phyloP scores from a whole-genome alignment of 2,888 invertebrate genomes.

The Petrolisthes cinctipes region DNA sequence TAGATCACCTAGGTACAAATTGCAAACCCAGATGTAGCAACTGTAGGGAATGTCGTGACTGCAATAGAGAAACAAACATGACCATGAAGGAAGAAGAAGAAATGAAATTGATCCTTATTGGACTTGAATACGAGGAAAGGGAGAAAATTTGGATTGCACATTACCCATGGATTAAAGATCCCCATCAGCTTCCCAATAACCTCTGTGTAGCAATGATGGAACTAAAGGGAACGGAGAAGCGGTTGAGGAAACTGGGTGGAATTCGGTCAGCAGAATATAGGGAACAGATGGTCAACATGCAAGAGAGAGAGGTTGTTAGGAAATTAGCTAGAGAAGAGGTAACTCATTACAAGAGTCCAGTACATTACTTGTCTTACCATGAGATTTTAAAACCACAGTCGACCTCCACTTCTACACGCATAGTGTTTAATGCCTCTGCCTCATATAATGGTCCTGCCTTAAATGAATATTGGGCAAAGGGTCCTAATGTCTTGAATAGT shows the following conservation, averaged over 20 bases:
- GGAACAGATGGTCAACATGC: constrained; percentile 22
- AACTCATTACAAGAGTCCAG: constrained; percentile 8
- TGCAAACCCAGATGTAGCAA: constrained; percentile 3
- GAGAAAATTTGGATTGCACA: constrained; percentile 12
- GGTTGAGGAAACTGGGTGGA: constrained; percentile 15
- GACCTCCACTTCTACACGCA: constrained; percentile 25
- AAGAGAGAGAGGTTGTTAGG: constrained; percentile 17
- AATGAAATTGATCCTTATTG: not conserved
- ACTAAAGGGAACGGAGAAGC: constrained; percentile 21
- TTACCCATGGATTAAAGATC: constrained; percentile 26
- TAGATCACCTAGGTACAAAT: constrained; percentile 1
- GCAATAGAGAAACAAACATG: not conserved
- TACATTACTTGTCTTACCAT: constrained; percentile 19
- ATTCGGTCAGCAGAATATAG: not conserved
- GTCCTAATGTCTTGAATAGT: constrained; percentile 25
- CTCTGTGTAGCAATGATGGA: not conserved
- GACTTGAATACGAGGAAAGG: constrained; percentile 5
- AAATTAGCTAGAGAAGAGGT: constrained; percentile 6
- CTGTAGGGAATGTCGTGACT: not conserved
- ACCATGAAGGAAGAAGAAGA: constrained; percentile 6
- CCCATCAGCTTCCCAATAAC: constrained; percentile 16
- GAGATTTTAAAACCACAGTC: constrained; percentile 29
- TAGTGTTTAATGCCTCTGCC: constrained; percentile 37
- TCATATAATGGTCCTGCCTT: constrained; percentile 25
- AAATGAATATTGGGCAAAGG: constrained; percentile 41